Evolutionary conservation across 2,888 invertebrate species (phyloP), one percentile per base, ranked within the genome.

Genomic region (Melipona beecheii): DNA sequence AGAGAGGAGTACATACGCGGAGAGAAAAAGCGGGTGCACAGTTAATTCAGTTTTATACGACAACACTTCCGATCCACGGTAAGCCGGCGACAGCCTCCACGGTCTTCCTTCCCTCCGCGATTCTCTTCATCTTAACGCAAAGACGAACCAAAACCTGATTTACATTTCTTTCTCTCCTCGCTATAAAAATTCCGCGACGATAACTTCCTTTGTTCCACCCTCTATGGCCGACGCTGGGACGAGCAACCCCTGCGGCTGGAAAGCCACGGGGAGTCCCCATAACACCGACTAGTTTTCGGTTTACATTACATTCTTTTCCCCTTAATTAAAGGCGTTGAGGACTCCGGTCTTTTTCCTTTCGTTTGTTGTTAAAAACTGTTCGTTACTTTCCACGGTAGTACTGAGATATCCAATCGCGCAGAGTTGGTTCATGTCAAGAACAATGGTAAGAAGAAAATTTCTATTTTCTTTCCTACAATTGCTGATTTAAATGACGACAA

Each of bases 241-340:
- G 95, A 94, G 95, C 95, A 95, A 95, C 95, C 95, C 95, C 96
- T 95, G 95, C 92, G 94, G 94, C 94, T 87, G 95, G 95, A 95
- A 95, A 95, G 95, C 95, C 93, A 94, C 93, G 95, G 96, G 96
- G 95, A 95, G 95, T 95, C 95, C 95, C 95, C 95, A 95, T 89
- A 89, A 95, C 95, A 95, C 93, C 87, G 83, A 89, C 90, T 91
- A 92, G 92, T 91, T 92, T 92, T 91, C 87, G 85, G 90, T 90
- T 91, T 92, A 91, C 93, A 93, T 93, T 93, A 93, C 91, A 93
- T 92, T 93, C 91, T 78, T 84, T 92, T 91, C 83, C 89, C 58
- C n/a, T 90, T 92, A 92, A 93, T 93, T 92, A 93, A 93, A 92
- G 91, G 24, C 78, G 68, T 73, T 73, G 75, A 81, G 62, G 36